A percentile compares a stretch with the other conserved stretches of the same genome.
Evolutionary conservation across 2,888 invertebrate species (phyloP).

Genomic region (Leucoma salicis): DNA sequence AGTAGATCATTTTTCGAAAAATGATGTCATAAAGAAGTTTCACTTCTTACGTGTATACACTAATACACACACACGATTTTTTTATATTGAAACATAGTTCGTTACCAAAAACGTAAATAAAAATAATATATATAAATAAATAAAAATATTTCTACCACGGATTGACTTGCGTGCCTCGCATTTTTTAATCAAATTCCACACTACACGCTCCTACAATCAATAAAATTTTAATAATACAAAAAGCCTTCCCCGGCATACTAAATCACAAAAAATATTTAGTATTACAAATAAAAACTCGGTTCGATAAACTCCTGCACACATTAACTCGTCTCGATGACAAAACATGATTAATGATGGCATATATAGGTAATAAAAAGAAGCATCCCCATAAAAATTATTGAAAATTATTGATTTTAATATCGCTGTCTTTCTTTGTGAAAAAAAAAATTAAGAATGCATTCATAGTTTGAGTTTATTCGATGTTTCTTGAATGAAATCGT

Average conservation of each 20-base stretch:
- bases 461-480: slow-evolving; percentile 19
- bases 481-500: slow-evolving; percentile 38
- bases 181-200: neutral
- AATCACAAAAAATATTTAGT: slow-evolving; percentile 1
- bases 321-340: slow-evolving; percentile 53
- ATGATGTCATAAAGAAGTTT: too few species aligned
- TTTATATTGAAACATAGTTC: too few species aligned
- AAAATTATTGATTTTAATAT: slow-evolving; percentile 59
- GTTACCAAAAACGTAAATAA: too few species aligned
- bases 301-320: slow-evolving; percentile 26
- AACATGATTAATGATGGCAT: slow-evolving; percentile 58
- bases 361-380: too few species aligned
- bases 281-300: slow-evolving; percentile 5
- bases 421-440: slow-evolving; percentile 34
- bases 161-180: neutral
- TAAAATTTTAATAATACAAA: neutral
- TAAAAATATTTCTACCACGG: neutral
- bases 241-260: neutral
- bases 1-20: too few species aligned
- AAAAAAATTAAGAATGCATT: slow-evolving; percentile 39
- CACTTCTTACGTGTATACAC: too few species aligned
- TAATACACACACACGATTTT: too few species aligned
- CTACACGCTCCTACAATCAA: neutral
- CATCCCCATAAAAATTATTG: slow-evolving; percentile 52
- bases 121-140: too few species aligned